Conservation (phyloP, 2,113 vertebrate genomes). For the Chrysochloris asiatica region DNA sequence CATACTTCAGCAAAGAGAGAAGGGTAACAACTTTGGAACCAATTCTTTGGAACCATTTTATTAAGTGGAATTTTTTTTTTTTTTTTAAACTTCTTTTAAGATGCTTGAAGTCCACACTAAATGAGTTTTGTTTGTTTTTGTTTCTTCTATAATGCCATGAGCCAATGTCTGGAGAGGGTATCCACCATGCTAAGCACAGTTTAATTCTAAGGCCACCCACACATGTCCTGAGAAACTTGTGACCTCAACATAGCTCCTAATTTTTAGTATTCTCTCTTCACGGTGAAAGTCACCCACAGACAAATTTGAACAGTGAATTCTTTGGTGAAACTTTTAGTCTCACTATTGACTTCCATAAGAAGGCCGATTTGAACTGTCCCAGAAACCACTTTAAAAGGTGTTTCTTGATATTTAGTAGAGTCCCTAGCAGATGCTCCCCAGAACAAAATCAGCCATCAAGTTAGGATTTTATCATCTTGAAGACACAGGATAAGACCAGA, state of each 20-base stretch:
- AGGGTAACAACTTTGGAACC: neutral
- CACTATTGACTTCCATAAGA: neutral
- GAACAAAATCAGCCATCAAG: slow-evolving; percentile 8
- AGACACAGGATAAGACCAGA: neutral
- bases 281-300: neutral
- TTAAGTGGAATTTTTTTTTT: neutral
- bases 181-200: neutral
- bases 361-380: too few relatives aligned
- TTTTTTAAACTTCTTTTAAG: slow-evolving; percentile 17
- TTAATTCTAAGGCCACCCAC: neutral
- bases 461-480: neutral
- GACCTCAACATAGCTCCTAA: neutral
- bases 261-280: neutral
- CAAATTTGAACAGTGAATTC: neutral
- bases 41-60: slow-evolving; percentile 15
- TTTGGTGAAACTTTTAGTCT: neutral
- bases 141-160: neutral
- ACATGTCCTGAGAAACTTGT: neutral
- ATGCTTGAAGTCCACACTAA: neutral
- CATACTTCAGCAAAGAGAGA: neutral
- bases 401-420: neutral
- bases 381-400: too few relatives aligned
- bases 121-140: too few relatives aligned
- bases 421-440: neutral
- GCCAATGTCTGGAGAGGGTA: neutral